Evolutionary conservation across 2,888 invertebrate genomes (phyloP).

Genomic region (Caenorhabditis virilis): DNA sequence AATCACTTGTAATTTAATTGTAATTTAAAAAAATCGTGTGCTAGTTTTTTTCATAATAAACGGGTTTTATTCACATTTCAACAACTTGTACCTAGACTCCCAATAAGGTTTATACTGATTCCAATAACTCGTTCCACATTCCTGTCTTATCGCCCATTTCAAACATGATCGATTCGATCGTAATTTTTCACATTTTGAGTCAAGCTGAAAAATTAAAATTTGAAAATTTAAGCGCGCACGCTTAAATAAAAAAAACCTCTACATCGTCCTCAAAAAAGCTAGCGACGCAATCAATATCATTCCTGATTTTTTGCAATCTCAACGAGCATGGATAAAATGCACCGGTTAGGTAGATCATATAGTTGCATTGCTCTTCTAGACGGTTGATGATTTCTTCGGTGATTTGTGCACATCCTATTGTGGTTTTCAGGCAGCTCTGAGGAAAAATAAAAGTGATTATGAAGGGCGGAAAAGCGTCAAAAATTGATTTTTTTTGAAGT

Average conservation of each 20-base stretch:
- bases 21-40: neutral
- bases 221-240: neutral
- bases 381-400: conserved; percentile 6
- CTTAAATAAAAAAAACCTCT: too few species aligned
- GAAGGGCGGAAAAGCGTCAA: too few species aligned
- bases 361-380: conserved; percentile 15
- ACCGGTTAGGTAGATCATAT: conserved; percentile 25
- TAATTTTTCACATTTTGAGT: neutral
- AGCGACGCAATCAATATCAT: neutral
- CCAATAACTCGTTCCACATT: conserved; percentile 29
- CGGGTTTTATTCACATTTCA: conserved; percentile 4
- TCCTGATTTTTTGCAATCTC: neutral
- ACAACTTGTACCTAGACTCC: conserved; percentile 5
- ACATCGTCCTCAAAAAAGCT: neutral
- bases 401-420: neutral
- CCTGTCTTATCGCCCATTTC: conserved; percentile 24
- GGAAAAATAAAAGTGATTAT: too few species aligned
- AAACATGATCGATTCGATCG: conserved; percentile 14
- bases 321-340: conserved; percentile 22
- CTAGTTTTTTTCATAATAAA: neutral
- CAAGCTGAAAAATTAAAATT: neutral
- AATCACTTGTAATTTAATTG: too few species aligned
- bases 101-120: conserved; percentile 29
- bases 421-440: neutral
- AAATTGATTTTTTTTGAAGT: too few species aligned